These are phyloP conservation scores for Gerris lacustris DNA, from an alignment of 2,888 invertebrate species.

Conservation along the genomic window DNA sequence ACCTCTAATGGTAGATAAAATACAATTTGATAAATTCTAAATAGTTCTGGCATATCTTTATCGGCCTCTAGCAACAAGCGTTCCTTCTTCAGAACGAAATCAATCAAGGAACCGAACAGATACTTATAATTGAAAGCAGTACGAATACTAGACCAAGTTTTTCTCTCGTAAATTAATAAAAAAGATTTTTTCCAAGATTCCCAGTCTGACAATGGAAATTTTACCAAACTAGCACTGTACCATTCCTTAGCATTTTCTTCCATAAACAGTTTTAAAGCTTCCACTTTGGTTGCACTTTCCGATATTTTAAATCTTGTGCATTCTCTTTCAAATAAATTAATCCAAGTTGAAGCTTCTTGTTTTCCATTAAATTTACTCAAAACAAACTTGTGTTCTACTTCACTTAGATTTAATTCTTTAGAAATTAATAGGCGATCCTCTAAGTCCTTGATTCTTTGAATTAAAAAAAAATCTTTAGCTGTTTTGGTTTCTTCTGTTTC, in stretches of 20 bases:
- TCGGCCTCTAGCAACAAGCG: conserved; percentile 7
- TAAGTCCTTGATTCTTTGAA: too few relatives aligned
- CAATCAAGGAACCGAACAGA: conserved; percentile 6
- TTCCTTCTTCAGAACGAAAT: conserved; percentile 7
- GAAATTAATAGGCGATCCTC: too few relatives aligned
- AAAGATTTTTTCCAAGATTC: conserved; percentile 8
- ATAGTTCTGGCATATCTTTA: neutral
- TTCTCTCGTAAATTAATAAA: conserved; percentile 1
- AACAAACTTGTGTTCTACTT: too few relatives aligned
- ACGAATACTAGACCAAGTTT: conserved; percentile 4
- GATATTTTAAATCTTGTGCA: too few relatives aligned
- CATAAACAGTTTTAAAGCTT: neutral
- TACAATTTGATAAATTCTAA: conserved; percentile 5
- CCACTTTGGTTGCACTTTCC: neutral
- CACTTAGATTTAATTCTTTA: too few relatives aligned
- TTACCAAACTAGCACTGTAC: neutral
- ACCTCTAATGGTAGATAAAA: conserved; percentile 4
- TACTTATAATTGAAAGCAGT: conserved; percentile 8
- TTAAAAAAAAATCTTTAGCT: too few relatives aligned
- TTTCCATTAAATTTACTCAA: too few relatives aligned
- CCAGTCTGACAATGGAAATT: conserved; percentile 8
- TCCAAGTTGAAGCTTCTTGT: too few relatives aligned
- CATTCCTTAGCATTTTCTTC: neutral
- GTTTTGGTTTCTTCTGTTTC: too few relatives aligned
- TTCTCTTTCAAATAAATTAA: too few relatives aligned